phyloP scores from a whole-genome alignment of 2,113 vertebrate species.

The Orycteropus afer region DNA sequence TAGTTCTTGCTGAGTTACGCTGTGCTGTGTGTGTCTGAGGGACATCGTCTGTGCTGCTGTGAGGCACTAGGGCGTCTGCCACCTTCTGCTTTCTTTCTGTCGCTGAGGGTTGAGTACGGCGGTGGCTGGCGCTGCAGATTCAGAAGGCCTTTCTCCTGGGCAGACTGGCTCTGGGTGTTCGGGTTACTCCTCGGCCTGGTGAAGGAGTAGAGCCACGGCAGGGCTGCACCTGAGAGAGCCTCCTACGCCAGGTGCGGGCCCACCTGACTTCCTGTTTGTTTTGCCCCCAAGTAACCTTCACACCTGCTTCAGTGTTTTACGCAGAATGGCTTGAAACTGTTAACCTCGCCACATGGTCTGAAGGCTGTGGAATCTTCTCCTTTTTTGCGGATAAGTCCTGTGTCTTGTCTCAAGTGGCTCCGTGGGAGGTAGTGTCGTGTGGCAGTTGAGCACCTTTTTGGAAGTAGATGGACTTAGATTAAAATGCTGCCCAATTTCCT shows the following conservation, averaged over 20 bases:
- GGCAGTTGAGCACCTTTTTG: neutral
- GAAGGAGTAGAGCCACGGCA: neutral
- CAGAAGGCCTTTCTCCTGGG: neutral
- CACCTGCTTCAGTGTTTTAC: neutral
- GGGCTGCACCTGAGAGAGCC: neutral
- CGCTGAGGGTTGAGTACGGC: neutral
- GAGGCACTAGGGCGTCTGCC: too few species aligned
- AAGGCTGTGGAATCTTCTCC: neutral
- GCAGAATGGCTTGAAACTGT: neutral
- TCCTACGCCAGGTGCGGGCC: accelerated
- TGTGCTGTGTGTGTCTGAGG: too few species aligned
- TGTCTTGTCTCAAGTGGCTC: neutral
- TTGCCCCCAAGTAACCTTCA: too few species aligned
- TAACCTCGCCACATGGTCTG: neutral
- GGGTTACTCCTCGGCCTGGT: neutral
- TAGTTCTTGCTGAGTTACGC: too few species aligned
- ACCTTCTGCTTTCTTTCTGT: too few species aligned
- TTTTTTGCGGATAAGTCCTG: neutral
- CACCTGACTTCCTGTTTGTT: neutral
- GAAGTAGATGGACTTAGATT: neutral
- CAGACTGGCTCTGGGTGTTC: neutral
- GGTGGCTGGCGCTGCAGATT: neutral
- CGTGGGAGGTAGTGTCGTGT: neutral
- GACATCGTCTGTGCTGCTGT: too few species aligned
- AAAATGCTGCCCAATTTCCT: neutral